These are phyloP conservation scores for Centropus bengalensis DNA, from an alignment of 2,113 vertebrate genomes.

Conservation along the genomic window DNA sequence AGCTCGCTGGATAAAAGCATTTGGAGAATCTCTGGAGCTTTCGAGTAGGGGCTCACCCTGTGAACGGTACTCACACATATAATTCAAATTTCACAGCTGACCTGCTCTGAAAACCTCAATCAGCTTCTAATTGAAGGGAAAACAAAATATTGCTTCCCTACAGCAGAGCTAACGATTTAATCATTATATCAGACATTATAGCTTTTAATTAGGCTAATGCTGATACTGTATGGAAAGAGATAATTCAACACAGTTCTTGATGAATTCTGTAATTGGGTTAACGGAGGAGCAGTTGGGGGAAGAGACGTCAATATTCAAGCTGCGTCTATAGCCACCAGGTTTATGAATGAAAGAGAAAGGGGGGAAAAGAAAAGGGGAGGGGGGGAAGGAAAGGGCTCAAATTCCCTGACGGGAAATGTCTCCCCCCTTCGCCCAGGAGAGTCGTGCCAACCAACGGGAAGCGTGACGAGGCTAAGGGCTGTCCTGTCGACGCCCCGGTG, in stretches of 20 bases:
- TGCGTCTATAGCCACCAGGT: conserved; percentile 80
- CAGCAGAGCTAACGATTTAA: conserved; percentile 98
- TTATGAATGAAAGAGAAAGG: conserved; percentile 76
- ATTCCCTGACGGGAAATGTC: conserved; percentile 40
- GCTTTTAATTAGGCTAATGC: conserved; percentile 96
- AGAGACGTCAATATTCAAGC: conserved; percentile 84
- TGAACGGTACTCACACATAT: conserved; percentile 89
- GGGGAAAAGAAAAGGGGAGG: not conserved
- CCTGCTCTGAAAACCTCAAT: conserved; percentile 98
- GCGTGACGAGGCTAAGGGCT: not conserved
- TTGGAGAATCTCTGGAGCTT: conserved; percentile 80
- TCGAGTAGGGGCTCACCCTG: conserved; percentile 84
- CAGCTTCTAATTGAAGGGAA: conserved; percentile 97
- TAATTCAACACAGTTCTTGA: conserved; percentile 90
- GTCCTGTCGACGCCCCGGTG: not conserved
- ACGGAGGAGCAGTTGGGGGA: conserved; percentile 83
- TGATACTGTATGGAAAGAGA: conserved; percentile 91
- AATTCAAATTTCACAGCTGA: conserved; percentile 99
- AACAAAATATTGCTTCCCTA: conserved; percentile 96
- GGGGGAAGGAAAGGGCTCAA: conserved; percentile 38
- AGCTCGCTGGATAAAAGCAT: conserved; percentile 73
- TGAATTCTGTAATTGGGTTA: conserved; percentile 92
- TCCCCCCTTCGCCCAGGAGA: conserved; percentile 15
- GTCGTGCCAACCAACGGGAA: conserved; percentile 1
- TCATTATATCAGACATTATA: conserved; percentile 94